phyloP scores from a whole-genome alignment of 2,888 invertebrate species.

The Eupithecia subfuscata region DNA sequence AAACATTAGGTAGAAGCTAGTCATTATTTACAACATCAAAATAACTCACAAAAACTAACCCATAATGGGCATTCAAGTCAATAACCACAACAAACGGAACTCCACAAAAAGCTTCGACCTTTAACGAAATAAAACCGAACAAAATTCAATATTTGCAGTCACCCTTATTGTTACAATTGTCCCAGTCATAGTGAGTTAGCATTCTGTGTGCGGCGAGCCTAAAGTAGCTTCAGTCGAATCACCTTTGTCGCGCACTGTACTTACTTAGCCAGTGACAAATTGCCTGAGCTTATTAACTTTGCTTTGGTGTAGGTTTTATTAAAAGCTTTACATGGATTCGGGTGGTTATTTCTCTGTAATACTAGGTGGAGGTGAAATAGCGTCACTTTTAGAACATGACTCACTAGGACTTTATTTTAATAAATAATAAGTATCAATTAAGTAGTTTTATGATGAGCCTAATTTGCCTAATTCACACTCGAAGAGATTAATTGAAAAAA shows the following conservation, averaged over 20 bases:
- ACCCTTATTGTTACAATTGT: conserved; percentile 23
- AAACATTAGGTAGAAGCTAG: conserved; percentile 1
- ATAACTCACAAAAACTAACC: conserved; percentile 8
- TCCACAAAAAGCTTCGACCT: conserved; percentile 22
- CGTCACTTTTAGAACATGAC: conserved; percentile 1
- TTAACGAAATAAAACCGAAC: conserved; percentile 29
- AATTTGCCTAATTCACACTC: background rate
- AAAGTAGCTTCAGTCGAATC: conserved; percentile 34
- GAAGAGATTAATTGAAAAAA: too few relatives aligned
- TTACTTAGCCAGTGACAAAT: conserved; percentile 36
- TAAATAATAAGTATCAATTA: too few relatives aligned
- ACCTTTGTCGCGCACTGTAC: conserved; percentile 40
- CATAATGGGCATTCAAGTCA: conserved; percentile 14
- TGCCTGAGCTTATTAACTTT: conserved; percentile 35
- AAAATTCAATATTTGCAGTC: conserved; percentile 36
- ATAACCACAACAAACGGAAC: conserved; percentile 25
- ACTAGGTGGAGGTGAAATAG: background rate
- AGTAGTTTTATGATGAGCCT: background rate
- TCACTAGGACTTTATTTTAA: background rate
- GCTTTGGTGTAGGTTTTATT: conserved; percentile 15
- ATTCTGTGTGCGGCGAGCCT: conserved; percentile 36
- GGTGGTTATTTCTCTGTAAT: background rate
- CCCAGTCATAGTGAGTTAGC: conserved; percentile 40
- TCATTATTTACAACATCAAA: conserved; percentile 13
- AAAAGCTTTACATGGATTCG: conserved; percentile 17